Base-by-base conservation (phyloP, 2,797 vertebrate genomes). In the Rhyacichthys aspro region DNA sequence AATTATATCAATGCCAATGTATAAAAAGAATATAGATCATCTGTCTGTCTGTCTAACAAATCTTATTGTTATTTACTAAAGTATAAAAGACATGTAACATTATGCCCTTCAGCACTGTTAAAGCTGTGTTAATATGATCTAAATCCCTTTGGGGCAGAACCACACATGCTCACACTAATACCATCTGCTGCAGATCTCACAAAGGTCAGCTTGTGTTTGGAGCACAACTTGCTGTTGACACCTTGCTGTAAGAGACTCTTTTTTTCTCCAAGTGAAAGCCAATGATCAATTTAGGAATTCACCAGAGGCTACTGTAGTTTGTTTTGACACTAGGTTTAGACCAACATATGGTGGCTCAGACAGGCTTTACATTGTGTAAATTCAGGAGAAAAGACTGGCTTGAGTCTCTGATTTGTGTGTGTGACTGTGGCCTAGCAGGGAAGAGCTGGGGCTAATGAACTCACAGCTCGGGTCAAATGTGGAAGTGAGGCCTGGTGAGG, bases 171-270 rank as follows among this genome's bases (percentile, higher is more conserved):
- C 55, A 19, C 59, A 56, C 56, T 43, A 36, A 41, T 45, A 19
- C 15, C 67, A 71, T 66, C 72, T 52, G 68, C 67, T 69, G 70
- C 72, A 46, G 54, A 34, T 72, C 69, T 67, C 9, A 1, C 61
- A 87, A 90, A 89, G 85, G 87, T 88, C 86, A 86, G 50, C 41
- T 56, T 63, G 55, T 74, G 56, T 74, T 50, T 67, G 28, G 41
- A 81, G 67, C 54, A 67, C 67, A 72, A 79, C 65, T 71, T 68
- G 58, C 56, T 14, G 14, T 67, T 70, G 67, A 72, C 62, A 54
- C 70, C 59, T 74, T 23, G 8, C 67, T 2, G 7, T 57, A 65
- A 82, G 69, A 59, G 59, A 37, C 39, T 23, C 34, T 66, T 81
- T 56, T 59, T 11, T 64, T 23, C 72, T n/a, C 38, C 41, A 52